Percentiles rank a stretch among this genome's conserved stretches.
phyloP scores from a whole-genome alignment of 1,140 invertebrate genomes.

The Papilio dardanus region DNA sequence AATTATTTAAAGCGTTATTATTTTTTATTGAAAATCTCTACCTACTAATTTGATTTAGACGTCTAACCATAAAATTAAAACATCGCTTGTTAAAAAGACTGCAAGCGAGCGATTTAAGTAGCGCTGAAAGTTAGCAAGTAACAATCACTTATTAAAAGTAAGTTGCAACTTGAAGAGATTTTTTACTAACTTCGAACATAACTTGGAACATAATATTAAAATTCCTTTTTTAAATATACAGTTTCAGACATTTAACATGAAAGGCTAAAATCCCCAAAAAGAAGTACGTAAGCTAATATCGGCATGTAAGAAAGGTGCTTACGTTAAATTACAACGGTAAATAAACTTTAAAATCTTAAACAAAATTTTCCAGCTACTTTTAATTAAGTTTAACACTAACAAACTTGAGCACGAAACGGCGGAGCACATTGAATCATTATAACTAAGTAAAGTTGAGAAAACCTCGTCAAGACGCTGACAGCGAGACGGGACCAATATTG shows the following conservation, averaged over 20 bases:
- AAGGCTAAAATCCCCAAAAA: too few species aligned
- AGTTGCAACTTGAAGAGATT: not conserved
- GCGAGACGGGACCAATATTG: slow-evolving; percentile 24
- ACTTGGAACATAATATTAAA: not conserved
- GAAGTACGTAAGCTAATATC: too few species aligned
- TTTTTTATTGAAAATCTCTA: too few species aligned
- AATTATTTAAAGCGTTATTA: too few species aligned
- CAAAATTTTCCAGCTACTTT: slow-evolving; percentile 13
- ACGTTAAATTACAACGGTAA: not conserved
- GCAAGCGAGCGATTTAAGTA: not conserved
- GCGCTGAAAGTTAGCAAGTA: not conserved
- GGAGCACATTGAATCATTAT: slow-evolving; percentile 25
- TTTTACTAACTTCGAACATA: not conserved
- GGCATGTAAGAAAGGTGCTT: too few species aligned
- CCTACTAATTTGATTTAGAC: too few species aligned
- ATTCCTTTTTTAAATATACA: too few species aligned
- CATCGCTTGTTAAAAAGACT: not conserved
- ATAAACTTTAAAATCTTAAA: slow-evolving; percentile 8
- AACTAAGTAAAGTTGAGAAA: slow-evolving; percentile 27
- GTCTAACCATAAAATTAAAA: not conserved
- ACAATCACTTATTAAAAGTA: not conserved
- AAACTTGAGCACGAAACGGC: slow-evolving; percentile 30
- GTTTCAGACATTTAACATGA: too few species aligned
- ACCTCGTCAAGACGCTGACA: slow-evolving; percentile 34
- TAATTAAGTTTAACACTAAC: slow-evolving; percentile 40